Evolutionary conservation across 2,113 vertebrate species (phyloP).

Genomic region (Madoqua kirkii): DNA sequence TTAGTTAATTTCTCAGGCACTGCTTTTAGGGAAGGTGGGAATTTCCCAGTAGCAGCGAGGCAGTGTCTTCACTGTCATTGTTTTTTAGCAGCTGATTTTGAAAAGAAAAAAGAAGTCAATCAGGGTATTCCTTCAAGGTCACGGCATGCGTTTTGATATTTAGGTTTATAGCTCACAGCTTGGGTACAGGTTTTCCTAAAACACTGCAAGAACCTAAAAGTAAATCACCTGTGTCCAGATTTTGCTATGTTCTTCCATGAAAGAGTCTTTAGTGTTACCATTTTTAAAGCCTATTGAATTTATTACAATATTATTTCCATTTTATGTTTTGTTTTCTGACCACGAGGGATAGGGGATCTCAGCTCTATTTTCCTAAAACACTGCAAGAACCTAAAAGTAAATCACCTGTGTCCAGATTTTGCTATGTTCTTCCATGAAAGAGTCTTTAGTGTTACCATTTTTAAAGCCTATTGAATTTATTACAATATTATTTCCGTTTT

Average conservation of each 20-base stretch:
- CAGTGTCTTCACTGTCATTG: neutral
- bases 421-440: slow-evolving; percentile 41
- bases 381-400: neutral
- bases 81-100: neutral
- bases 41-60: neutral
- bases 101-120: slow-evolving; percentile 60
- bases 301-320: no score
- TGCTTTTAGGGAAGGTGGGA: slow-evolving; percentile 39
- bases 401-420: slow-evolving; percentile 48
- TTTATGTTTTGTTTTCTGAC: no score
- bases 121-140: slow-evolving; percentile 48
- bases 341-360: neutral
- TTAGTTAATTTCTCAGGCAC: slow-evolving; percentile 51
- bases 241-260: slow-evolving; percentile 51
- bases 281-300: neutral
- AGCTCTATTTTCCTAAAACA: slow-evolving; percentile 58
- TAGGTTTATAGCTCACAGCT: slow-evolving; percentile 35
- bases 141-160: slow-evolving; percentile 55
- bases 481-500: neutral
- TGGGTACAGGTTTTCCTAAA: slow-evolving; percentile 63
- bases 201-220: slow-evolving; percentile 24
- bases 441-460: slow-evolving; percentile 48
- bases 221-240: slow-evolving; percentile 34
- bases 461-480: neutral
- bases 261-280: slow-evolving; percentile 49